Evolutionary conservation across 2,888 invertebrate genomes (phyloP), one percentile per base, ranked within the genome.

Genomic region (Plusia festucae): DNA sequence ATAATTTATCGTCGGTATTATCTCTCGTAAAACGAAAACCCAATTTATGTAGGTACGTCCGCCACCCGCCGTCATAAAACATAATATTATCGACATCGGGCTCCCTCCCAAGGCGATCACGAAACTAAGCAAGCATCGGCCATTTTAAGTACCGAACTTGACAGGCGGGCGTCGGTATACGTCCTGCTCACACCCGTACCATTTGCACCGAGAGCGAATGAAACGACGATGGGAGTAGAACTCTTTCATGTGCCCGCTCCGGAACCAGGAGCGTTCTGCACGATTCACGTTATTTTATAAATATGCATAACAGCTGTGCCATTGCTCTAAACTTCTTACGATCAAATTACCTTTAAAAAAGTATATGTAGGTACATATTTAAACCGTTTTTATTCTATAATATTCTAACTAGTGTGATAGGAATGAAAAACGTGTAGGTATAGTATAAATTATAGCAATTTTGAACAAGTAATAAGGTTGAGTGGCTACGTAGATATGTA

Each of bases 31-130:
- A 93, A 91, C 90, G 92, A 91, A 93, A 91, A 92, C 90, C 90
- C 91, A 92, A 91, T 93, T 92, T 91, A 92, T 90, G 91, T 91
- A 92, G 90, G 91, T 90, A 84, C 84, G 82, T 80, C 81, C 85
- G 88, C 90, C 91, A 87, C 89, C 91, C 90, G 89, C 85, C 83
- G 90, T 87, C 91, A 90, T 94, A 93, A 93, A 93, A 93, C 91
- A 93, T 93, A 93, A 93, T 91, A 93, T 91, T 94, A 93, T 93
- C 93, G 93, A 92, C 91, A 89, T 88, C 89, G 89, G 85, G 85
- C 90, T 91, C 91, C 93, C 93, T 91, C 94, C 93, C 93, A 92
- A 92, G 93, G 91, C 94, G 91, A 93, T 93, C 94, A 93, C 93
- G 93, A 93, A 93, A 92, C 94, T 92, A 92, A 92, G 90, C 90